Base-by-base conservation (phyloP, 1,140 invertebrate species). In the Brachionus koreanus region DNA sequence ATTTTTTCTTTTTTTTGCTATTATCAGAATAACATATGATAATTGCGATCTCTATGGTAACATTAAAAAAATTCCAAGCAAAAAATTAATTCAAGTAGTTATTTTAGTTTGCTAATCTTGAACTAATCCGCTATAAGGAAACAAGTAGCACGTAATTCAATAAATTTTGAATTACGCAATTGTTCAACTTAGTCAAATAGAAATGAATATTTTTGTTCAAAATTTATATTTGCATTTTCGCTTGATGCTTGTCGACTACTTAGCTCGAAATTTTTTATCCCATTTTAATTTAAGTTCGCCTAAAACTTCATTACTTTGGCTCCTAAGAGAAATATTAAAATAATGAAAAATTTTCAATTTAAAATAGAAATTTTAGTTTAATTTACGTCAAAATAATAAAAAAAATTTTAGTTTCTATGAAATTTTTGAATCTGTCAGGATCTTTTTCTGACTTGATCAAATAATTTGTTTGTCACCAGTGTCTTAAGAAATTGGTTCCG, bases 141-240 rank as follows among this genome's bases (percentile, higher is more conserved):
- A 57, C 49, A 57, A 57, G 49, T 16, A 19, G 49, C 49, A 57
- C 49, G 49, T 57, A 57, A 57, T 23, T 57, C 9, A 57, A 57
- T 57, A 57, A 57, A 57, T 57, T 57, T 57, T 57, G 19, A 57
- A 57, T 57, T 57, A 57, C 49, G n/a, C 49, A 57, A 57, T 57
- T 16, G 49, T 57, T 57, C 49, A 57, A 9, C 16, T 57, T 9
- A 57, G 49, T 57, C 19, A 57, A 57, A 57, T 19, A 57, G 49
- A 19, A 57, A 57, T 57, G 49, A 57, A 57, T 57, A 57, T 57
- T 57, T 23, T 16, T 57, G 19, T 5, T 57, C 19, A 19, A 57
- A 57, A 57, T 25, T 57, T 25, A 16, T 57, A 23, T 57, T 23
- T 57, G 49, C 49, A 57, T 57, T 57, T 57, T 57, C 16, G 16